phyloP scores from a whole-genome alignment of 1,140 invertebrate species.

The Drosophila saltans region DNA sequence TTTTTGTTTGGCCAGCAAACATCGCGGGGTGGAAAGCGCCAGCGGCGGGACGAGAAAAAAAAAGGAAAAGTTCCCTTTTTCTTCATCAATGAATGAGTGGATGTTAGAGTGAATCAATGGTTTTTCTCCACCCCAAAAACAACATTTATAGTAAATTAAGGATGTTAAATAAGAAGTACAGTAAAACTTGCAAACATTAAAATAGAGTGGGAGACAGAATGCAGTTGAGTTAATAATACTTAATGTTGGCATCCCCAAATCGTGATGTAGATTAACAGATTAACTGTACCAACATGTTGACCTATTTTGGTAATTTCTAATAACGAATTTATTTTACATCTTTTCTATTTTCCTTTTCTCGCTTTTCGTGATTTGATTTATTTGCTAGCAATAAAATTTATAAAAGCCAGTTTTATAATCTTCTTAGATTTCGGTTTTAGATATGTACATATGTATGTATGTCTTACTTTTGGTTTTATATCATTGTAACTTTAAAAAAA shows the following conservation, averaged over 20 bases:
- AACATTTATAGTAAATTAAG: constrained; percentile 21
- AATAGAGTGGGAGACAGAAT: not conserved
- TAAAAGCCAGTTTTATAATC: no score
- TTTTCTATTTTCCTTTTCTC: no score
- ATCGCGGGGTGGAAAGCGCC: constrained; percentile 73
- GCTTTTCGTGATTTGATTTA: no score
- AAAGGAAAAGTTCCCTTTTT: constrained; percentile 32
- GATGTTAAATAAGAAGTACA: constrained; percentile 47
- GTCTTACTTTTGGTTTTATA: no score
- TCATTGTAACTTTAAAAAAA: no score
- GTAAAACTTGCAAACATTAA: constrained; percentile 52
- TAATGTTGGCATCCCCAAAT: no score
- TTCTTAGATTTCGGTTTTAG: no score
- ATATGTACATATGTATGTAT: no score
- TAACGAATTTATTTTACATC: no score
- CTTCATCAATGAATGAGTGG: constrained; percentile 26
- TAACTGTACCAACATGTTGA: constrained; percentile 1
- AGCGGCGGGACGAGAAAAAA: constrained; percentile 9
- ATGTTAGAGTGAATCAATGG: not conserved
- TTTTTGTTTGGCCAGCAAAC: constrained; percentile 74
- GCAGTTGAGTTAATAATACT: constrained; percentile 9
- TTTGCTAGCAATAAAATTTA: no score
- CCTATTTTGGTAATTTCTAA: no score
- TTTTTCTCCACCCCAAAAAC: constrained; percentile 27
- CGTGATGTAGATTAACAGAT: not conserved